Evolutionary conservation across 2,888 invertebrate species (phyloP).

Genomic region (Bibio marci): DNA sequence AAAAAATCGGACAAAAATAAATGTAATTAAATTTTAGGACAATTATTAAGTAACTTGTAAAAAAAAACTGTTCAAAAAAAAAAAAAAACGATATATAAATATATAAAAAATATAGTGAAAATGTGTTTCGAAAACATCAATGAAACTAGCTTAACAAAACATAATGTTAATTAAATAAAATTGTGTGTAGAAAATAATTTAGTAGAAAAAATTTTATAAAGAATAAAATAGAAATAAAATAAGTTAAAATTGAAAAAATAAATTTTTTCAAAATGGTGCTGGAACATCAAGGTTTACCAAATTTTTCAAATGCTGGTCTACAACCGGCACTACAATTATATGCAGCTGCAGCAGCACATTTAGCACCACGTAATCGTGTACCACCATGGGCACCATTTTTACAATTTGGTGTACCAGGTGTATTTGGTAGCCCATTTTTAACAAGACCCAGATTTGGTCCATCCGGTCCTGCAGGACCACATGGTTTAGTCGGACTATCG

Average conservation of each 20-base stretch:
- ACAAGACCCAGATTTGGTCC: slow-evolving; percentile 22
- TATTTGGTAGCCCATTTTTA: slow-evolving; percentile 22
- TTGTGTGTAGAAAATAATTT: too few relatives aligned
- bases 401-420: slow-evolving; percentile 30
- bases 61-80: too few relatives aligned
- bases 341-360: slow-evolving; percentile 46
- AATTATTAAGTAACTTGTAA: too few relatives aligned
- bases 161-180: too few relatives aligned
- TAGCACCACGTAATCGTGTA: slow-evolving; percentile 31
- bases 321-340: slow-evolving; percentile 54
- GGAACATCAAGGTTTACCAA: slow-evolving; percentile 27
- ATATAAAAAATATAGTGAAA: too few relatives aligned
- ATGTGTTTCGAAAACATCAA: too few relatives aligned
- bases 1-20: too few relatives aligned
- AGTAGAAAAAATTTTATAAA: neutral
- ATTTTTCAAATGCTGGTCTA: slow-evolving; percentile 32
- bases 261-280: slow-evolving; percentile 48
- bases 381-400: slow-evolving; percentile 43
- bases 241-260: neutral
- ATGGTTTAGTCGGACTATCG: slow-evolving; percentile 8
- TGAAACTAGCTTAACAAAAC: too few relatives aligned
- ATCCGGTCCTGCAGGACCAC: slow-evolving; percentile 14
- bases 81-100: too few relatives aligned
- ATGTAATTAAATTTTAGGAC: too few relatives aligned
- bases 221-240: neutral